Percentiles rank a stretch among this genome's conserved stretches.
Conservation (phyloP, 2,797 vertebrate species). For the Psittacula echo region DNA sequence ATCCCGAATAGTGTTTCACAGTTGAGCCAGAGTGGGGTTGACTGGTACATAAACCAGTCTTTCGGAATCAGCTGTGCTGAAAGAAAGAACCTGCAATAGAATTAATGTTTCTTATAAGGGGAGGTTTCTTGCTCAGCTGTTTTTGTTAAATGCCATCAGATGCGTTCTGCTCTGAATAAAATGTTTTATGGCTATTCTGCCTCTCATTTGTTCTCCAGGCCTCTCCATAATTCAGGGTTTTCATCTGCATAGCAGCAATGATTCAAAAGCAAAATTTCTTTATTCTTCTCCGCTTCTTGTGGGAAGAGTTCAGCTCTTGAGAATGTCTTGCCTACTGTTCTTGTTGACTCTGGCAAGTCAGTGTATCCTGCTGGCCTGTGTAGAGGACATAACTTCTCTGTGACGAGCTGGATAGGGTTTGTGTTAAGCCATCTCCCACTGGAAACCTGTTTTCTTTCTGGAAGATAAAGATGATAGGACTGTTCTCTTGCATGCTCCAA, state of each 20-base stretch:
- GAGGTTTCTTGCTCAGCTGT: background rate
- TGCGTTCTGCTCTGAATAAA: background rate
- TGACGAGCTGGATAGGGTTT: background rate
- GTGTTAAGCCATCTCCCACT: background rate
- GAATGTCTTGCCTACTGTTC: slow-evolving; percentile 1
- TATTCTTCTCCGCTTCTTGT: background rate
- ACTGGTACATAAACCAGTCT: background rate
- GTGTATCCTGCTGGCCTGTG: background rate
- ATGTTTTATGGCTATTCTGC: background rate
- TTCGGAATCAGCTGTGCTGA: background rate
- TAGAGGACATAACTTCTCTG: background rate
- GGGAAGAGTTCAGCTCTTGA: background rate
- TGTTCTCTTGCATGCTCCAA: background rate
- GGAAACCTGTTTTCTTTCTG: slow-evolving; percentile 10
- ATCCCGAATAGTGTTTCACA: background rate
- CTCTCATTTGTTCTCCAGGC: background rate
- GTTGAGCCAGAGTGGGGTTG: background rate
- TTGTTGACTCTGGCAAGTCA: background rate
- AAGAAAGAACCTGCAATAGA: background rate
- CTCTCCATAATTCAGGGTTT: background rate
- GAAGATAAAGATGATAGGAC: background rate
- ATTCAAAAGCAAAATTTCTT: background rate
- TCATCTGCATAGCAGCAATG: background rate
- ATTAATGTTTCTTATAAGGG: background rate
- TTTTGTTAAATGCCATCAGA: background rate